Conservation (phyloP, 2,113 vertebrate species). For the Eptatretus burgeri region DNA sequence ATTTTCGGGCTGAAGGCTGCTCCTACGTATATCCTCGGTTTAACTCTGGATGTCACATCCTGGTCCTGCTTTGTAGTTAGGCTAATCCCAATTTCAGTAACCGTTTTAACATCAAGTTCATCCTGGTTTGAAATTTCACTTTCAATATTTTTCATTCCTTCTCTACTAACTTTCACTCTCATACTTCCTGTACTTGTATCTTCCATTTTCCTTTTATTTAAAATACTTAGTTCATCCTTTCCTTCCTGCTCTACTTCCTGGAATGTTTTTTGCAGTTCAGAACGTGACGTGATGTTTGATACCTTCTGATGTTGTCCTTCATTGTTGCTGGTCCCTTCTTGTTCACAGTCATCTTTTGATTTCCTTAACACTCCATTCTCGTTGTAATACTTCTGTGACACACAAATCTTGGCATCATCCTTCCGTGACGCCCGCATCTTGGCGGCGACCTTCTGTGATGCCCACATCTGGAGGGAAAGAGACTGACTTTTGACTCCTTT, state of each 20-base stretch:
- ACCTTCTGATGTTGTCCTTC: no score
- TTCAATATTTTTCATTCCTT: background rate
- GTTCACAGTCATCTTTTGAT: no score
- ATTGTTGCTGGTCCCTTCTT: no score
- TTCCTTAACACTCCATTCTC: no score
- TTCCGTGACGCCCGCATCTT: no score
- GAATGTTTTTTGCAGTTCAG: background rate
- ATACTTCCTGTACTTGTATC: background rate
- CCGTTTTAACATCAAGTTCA: background rate
- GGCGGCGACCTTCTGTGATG: no score
- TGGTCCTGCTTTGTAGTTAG: background rate
- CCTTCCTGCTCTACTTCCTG: constrained; percentile 4
- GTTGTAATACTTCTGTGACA: no score
- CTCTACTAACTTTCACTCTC: background rate
- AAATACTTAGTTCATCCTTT: background rate
- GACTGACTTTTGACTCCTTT: no score
- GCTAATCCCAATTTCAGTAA: background rate
- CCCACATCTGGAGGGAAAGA: no score
- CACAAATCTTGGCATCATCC: no score
- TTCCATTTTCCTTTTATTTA: background rate
- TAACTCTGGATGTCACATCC: constrained; percentile 1
- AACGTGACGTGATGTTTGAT: background rate
- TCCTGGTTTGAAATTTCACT: background rate
- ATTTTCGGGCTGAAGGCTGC: constrained; percentile 1
- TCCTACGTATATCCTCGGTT: constrained; percentile 2